These are phyloP conservation scores for Sebastes iracundus DNA, from an alignment of 2,797 vertebrate species.

Conservation along the genomic window DNA sequence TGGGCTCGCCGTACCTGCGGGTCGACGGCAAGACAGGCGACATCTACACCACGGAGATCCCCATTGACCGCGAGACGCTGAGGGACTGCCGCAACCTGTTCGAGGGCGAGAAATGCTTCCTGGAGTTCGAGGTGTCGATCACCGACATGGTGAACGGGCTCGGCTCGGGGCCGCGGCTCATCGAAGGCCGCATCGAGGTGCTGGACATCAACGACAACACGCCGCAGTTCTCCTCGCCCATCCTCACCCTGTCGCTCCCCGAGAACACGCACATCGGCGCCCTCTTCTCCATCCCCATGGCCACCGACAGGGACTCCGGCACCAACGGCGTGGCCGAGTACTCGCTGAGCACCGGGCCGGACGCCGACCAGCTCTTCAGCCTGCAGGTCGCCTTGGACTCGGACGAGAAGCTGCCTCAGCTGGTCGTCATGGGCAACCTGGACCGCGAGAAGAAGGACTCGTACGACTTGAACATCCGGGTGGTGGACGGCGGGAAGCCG, in stretches of 20 bases:
- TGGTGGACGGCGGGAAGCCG: slow-evolving; percentile 92
- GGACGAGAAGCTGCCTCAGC: slow-evolving; percentile 93
- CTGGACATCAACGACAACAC: slow-evolving; percentile 98
- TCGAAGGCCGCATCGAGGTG: slow-evolving; percentile 96
- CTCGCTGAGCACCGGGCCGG: slow-evolving; percentile 85
- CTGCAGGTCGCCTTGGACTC: slow-evolving; percentile 93
- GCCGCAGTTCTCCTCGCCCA: slow-evolving; percentile 94
- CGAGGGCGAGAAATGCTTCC: slow-evolving; percentile 88
- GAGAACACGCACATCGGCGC: slow-evolving; percentile 93
- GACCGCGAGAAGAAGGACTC: slow-evolving; percentile 96
- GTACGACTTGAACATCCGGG: slow-evolving; percentile 95
- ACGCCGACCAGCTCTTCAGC: slow-evolving; percentile 91
- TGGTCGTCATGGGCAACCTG: slow-evolving; percentile 94
- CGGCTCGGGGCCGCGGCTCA: slow-evolving; percentile 87
- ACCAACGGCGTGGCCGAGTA: slow-evolving; percentile 92
- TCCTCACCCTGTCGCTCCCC: slow-evolving; percentile 92
- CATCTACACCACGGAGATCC: slow-evolving; percentile 95
- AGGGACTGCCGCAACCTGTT: slow-evolving; percentile 91
- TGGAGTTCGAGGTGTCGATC: slow-evolving; percentile 97
- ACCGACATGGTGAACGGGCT: slow-evolving; percentile 90
- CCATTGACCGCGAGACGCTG: slow-evolving; percentile 93
- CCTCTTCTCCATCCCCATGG: slow-evolving; percentile 91
- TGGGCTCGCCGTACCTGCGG: slow-evolving; percentile 91
- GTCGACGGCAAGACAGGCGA: slow-evolving; percentile 96
- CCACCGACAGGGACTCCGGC: slow-evolving; percentile 91